A percentile compares a stretch with the other conserved stretches of the same genome.
These are phyloP conservation scores for Pseudolaguvia tuberculata DNA, from an alignment of 2,113 vertebrate genomes.

Conservation along the genomic window DNA sequence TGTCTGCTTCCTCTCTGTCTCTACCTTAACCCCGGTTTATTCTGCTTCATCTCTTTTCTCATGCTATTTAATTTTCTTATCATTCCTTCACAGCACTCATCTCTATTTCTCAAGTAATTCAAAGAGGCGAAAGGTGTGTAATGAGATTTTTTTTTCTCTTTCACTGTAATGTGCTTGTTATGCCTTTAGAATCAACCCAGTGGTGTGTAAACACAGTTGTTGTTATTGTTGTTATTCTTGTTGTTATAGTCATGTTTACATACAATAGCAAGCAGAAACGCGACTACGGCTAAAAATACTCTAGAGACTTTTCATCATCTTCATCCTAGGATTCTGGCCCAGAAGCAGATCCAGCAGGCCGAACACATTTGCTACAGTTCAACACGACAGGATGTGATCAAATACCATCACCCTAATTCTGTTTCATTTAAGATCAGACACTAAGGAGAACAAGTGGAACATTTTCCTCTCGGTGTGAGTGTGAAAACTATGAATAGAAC, in stretches of 20 bases:
- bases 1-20: not conserved
- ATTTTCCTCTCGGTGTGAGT: not conserved
- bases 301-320: not conserved
- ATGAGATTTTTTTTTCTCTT: not conserved
- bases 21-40: not conserved
- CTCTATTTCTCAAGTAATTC: not conserved
- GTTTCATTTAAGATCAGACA: not conserved
- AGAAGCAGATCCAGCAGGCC: not conserved
- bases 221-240: too few species aligned
- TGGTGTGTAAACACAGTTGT: not conserved
- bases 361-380: not conserved
- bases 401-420: not conserved
- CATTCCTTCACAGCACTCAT: not conserved
- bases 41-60: not conserved
- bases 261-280: not conserved
- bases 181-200: not conserved
- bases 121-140: not conserved
- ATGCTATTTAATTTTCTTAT: not conserved
- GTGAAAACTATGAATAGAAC: not conserved
- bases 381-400: not conserved
- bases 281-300: not conserved
- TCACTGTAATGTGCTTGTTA: not conserved
- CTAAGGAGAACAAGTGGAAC: not conserved
- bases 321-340: not conserved
- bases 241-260: not conserved